Base-by-base conservation (phyloP, 2,888 invertebrate species). In the Cephonodes hylas region DNA sequence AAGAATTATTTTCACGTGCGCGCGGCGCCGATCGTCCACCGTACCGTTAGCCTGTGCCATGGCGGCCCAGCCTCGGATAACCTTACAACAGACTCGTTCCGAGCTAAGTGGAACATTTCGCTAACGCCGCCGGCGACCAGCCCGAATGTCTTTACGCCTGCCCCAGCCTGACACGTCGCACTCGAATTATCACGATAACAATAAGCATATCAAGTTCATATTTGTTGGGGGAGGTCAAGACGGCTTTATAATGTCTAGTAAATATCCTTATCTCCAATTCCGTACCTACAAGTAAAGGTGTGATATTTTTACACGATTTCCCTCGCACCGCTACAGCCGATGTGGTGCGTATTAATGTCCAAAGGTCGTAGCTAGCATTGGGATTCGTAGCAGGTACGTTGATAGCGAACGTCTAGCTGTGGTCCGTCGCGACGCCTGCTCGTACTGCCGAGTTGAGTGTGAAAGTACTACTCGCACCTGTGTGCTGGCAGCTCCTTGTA, bases 1-100 rank as follows among this genome's bases (percentile, higher is more conserved):
- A 89, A 91, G 91, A 91, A 91, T 91, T 91, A 91, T 91, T 85
- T 91, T 91, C 91, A 91, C 90, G 91, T 90, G 89, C 90, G 82
- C 84, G 77, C 81, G 79, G 78, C 79, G 80, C 75, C 78, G 76
- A 67, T 77, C 63, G 70, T 71, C 72, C 70, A 70, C 66, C 78
- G 71, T 77, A 88, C 90, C 91, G 91, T 90, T 90, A 90, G 76
- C 78, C 79, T 71, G 79, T 79, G 79, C 80, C 77, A 71, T 77
- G 82, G 72, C 79, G 75, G 74, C 73, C 73, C 80, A 77, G 71
- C 80, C 68, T 71, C 78, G 69, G 76, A 80, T 74, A 79, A 78
- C 82, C 80, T 81, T 76, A 72, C 76, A 76, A 72, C 72, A 77
- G 75, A 78, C 79, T 77, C 69, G 74, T 70, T 76, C 73, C 69